Percentiles rank a stretch among this genome's conserved stretches.
These are phyloP conservation scores for Scaptomyza polygonia DNA, from an alignment of 2,888 invertebrate genomes.

Conservation along the genomic window DNA sequence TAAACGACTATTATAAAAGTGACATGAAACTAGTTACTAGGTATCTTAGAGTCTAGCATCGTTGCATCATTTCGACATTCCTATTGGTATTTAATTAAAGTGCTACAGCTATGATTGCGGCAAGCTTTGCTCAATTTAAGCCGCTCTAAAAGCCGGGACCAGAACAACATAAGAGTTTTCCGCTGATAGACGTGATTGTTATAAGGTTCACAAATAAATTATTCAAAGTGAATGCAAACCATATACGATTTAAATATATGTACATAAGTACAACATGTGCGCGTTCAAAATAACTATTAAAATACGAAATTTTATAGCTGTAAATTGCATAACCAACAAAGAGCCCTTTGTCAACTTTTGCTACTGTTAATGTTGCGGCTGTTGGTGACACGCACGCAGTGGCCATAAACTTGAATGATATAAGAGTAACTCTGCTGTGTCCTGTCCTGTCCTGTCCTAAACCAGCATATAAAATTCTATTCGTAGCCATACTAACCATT, in stretches of 20 bases:
- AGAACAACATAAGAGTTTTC: conserved; percentile 16
- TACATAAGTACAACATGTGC: neutral
- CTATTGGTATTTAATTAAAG: conserved; percentile 65
- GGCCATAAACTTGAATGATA: conserved; percentile 23
- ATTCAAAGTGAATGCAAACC: conserved; percentile 1
- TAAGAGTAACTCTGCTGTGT: conserved; percentile 7
- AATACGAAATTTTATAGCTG: conserved; percentile 3
- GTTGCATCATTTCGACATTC: too few relatives aligned
- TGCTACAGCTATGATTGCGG: conserved; percentile 65
- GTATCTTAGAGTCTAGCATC: conserved; percentile 8
- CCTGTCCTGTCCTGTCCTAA: conserved; percentile 4
- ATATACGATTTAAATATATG: conserved; percentile 2
- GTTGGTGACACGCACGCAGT: conserved; percentile 22
- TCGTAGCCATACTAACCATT: conserved; percentile 1
- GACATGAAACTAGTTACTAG: neutral
- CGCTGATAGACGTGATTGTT: conserved; percentile 31
- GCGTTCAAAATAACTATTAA: neutral
- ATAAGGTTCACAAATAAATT: conserved; percentile 8
- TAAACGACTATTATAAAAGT: neutral
- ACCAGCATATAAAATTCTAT: conserved; percentile 15
- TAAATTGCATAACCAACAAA: neutral
- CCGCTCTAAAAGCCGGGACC: conserved; percentile 5
- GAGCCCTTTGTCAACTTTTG: neutral
- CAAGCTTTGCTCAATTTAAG: conserved; percentile 72
- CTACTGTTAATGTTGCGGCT: conserved; percentile 10